Conservation (phyloP, 2,888 invertebrate species). For the Atethmia centrago region DNA sequence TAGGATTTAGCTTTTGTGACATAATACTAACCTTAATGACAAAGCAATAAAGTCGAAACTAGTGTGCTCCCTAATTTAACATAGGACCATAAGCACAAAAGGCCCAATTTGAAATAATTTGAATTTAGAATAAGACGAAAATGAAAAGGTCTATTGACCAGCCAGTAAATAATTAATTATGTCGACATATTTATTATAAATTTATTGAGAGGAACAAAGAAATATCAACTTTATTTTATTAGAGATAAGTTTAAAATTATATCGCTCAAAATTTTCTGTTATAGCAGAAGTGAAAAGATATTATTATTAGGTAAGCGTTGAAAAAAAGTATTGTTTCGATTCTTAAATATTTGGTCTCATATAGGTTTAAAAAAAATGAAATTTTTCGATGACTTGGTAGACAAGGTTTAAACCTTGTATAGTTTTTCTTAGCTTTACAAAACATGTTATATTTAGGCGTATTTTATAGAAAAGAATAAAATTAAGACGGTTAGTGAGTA, state of each 20-base stretch:
- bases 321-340: slow-evolving; percentile 43
- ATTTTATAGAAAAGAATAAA: slow-evolving; percentile 13
- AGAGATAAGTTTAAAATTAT: slow-evolving; percentile 26
- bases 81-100: slow-evolving; percentile 42
- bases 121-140: slow-evolving; percentile 34
- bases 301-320: slow-evolving; percentile 17
- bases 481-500: slow-evolving; percentile 44
- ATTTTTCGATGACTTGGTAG: neutral
- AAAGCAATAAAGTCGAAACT: slow-evolving; percentile 52
- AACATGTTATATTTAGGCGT: slow-evolving; percentile 13
- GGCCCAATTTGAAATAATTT: slow-evolving; percentile 44
- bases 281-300: slow-evolving; percentile 24
- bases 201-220: slow-evolving; percentile 13
- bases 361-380: neutral
- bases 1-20: slow-evolving; percentile 38
- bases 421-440: slow-evolving; percentile 10
- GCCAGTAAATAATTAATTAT: slow-evolving; percentile 22
- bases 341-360: slow-evolving; percentile 36
- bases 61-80: slow-evolving; percentile 26
- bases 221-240: slow-evolving; percentile 31
- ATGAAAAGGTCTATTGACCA: slow-evolving; percentile 54
- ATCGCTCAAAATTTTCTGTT: slow-evolving; percentile 40
- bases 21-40: slow-evolving; percentile 45
- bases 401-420: neutral
- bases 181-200: slow-evolving; percentile 11